Percentiles rank a stretch among this genome's conserved stretches.
phyloP scores from a whole-genome alignment of 2,888 invertebrate species.

The Drosophila rubida region DNA sequence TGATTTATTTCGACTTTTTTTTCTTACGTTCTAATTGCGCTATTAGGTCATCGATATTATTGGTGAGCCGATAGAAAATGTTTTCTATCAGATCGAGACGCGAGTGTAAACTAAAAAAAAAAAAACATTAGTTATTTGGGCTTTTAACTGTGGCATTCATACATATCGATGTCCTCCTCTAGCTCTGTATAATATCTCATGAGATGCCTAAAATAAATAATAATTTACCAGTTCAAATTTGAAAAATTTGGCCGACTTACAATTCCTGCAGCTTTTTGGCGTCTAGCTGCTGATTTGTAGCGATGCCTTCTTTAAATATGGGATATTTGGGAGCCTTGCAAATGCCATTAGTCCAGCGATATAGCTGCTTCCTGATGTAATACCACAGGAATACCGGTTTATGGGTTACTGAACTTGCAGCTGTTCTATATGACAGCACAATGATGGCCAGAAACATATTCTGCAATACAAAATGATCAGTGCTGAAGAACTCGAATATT shows the following conservation, averaged over 20 bases:
- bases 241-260: conserved; percentile 9
- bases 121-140: neutral
- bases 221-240: neutral
- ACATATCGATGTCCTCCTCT: conserved; percentile 30
- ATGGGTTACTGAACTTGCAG: neutral
- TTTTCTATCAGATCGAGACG: conserved; percentile 31
- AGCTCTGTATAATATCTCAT: neutral
- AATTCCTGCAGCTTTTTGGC: conserved; percentile 13
- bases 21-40: neutral
- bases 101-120: conserved; percentile 12
- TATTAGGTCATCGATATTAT: conserved; percentile 31
- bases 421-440: conserved; percentile 90
- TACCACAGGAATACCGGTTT: conserved; percentile 33
- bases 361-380: conserved; percentile 30
- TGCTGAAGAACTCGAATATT: too few relatives aligned
- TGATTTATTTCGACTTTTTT: neutral
- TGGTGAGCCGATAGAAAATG: conserved; percentile 6
- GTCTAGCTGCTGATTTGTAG: neutral
- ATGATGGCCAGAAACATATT: conserved; percentile 93
- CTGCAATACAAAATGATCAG: conserved; percentile 72
- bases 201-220: conserved; percentile 1
- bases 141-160: neutral
- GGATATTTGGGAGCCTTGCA: conserved; percentile 24
- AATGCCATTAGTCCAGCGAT: conserved; percentile 9
- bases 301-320: too few relatives aligned